A percentile compares a stretch with the other conserved stretches of the same genome.
These are phyloP conservation scores for Machimus rusticus DNA, from an alignment of 2,888 invertebrate species.

Conservation along the genomic window DNA sequence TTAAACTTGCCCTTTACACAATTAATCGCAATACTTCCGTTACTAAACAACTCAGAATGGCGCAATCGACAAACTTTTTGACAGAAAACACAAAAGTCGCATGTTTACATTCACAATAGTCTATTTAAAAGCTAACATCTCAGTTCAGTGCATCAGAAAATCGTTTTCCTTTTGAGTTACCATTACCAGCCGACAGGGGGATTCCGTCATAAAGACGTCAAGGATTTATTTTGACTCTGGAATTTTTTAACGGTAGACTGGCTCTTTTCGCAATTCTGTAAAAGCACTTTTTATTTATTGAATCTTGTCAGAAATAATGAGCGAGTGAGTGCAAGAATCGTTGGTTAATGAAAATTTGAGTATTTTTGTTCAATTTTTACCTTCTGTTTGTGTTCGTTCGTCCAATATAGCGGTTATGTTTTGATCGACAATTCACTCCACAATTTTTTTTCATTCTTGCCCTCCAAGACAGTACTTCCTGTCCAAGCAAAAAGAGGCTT, in stretches of 20 bases:
- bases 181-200: background rate
- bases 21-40: background rate
- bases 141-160: background rate
- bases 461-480: background rate
- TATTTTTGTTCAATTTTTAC: background rate
- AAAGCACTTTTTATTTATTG: background rate
- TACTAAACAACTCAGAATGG: background rate
- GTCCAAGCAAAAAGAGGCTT: background rate
- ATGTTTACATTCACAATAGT: background rate
- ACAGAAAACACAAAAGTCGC: background rate
- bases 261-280: background rate
- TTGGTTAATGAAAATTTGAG: background rate
- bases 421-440: background rate
- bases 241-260: background rate
- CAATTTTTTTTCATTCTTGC: background rate
- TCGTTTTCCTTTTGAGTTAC: background rate
- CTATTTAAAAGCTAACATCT: background rate
- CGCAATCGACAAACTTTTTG: background rate
- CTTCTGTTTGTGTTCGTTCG: background rate
- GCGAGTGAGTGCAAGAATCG: background rate
- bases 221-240: background rate
- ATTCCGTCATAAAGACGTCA: background rate
- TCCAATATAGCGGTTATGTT: background rate
- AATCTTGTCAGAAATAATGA: background rate
- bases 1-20: background rate